Conservation (phyloP, 64 coral and sea anemone species). For the Montipora capricornis region DNA sequence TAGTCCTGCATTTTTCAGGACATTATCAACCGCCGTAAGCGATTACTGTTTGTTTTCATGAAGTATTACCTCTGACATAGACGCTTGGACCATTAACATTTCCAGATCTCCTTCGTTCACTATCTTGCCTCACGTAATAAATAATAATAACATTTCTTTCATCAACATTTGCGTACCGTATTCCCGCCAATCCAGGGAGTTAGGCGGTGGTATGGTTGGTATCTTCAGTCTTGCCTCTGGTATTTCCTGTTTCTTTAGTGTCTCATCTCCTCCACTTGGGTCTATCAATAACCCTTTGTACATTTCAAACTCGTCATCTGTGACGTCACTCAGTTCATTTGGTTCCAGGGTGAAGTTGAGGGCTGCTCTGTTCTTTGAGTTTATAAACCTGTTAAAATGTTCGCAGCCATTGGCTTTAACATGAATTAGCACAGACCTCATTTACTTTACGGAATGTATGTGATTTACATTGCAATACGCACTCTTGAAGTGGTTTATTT, state of each 20-base stretch:
- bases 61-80: too few relatives aligned
- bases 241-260: slow-evolving; percentile 70
- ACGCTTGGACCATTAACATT: too few relatives aligned
- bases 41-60: too few relatives aligned
- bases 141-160: background rate
- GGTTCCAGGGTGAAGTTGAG: slow-evolving; percentile 79
- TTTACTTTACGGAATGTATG: too few relatives aligned
- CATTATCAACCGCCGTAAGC: too few relatives aligned
- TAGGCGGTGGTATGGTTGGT: slow-evolving; percentile 57
- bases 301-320: slow-evolving; percentile 89
- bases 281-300: slow-evolving; percentile 91
- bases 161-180: slow-evolving; percentile 52
- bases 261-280: slow-evolving; percentile 71
- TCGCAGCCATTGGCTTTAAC: background rate
- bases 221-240: slow-evolving; percentile 69
- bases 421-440: background rate
- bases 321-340: slow-evolving; percentile 89
- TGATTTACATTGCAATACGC: too few relatives aligned
- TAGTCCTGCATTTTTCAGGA: too few relatives aligned
- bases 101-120: too few relatives aligned
- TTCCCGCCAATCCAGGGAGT: slow-evolving; percentile 86
- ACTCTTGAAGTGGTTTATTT: too few relatives aligned
- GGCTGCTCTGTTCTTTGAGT: slow-evolving; percentile 81
- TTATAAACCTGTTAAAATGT: slow-evolving; percentile 74
- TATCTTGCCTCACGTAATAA: too few relatives aligned